Base-by-base conservation (phyloP, 2,888 invertebrate genomes). In the Salticus scenicus region DNA sequence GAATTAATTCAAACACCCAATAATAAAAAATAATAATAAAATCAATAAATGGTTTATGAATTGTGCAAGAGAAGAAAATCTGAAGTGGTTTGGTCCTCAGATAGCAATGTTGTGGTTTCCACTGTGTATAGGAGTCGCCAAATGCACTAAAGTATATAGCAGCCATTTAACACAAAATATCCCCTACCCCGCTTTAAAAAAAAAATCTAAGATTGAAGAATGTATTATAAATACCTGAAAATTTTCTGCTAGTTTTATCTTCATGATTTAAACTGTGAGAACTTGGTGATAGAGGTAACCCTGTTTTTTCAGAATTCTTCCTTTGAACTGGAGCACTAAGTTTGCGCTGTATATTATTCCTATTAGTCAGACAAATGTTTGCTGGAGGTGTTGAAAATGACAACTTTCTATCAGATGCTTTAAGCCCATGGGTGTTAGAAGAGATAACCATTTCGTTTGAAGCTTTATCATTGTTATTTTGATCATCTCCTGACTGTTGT, bases 281-380 rank as follows among this genome's bases (percentile, higher is more conserved):
- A 69, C 85, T 85, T 24, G 84, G 83, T 30, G 87, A 87, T 12
- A 31, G 31, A 7, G 73, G 71, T 37, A 86, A 31, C 17, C 79
- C 72, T 37, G 27, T n/a, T 66, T 51, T 84, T 33, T 74, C 74
- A n/a, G 24, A 31, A 17, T 37, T 70, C 72, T 57, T 80, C 17
- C 67, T 75, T 30, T 80, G 86, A 10, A 66, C 12, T 27, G 86
- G 86, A 27, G 76, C 79, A 80, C 86, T 86, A 37, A 80, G 57
- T 73, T 86, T 86, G 31, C 86, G 75, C 27, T 80, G 86, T 37
- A 86, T 51, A 73, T 47, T 71, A 42, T 42, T 27, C 41, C 30
- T 75, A 5, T 51, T 57, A 66, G 51, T 24, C 1, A 7, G 28
- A n/a, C 27, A 12, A 17, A 66, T n/a, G n/a, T 37, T 64, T 70